Conservation (phyloP, 2,797 vertebrate species). For the Melanotaenia trifasciata region DNA sequence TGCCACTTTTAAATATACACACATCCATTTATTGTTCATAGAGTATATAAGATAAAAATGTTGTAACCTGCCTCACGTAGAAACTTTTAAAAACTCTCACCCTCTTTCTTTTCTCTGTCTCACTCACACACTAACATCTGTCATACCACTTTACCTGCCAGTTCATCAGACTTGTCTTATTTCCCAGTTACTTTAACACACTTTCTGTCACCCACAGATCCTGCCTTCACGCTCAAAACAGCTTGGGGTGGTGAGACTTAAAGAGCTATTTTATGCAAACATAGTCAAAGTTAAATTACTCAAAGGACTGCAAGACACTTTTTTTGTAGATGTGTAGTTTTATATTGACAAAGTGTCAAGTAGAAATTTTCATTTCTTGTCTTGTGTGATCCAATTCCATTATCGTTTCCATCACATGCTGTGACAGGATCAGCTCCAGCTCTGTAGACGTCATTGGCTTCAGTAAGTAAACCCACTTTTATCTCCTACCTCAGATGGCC, state of each 20-base stretch:
- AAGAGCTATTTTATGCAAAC: slow-evolving; percentile 53
- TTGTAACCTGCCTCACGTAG: not conserved
- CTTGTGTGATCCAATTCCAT: slow-evolving; percentile 12
- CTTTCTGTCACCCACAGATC: slow-evolving; percentile 1
- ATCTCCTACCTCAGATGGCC: slow-evolving; percentile 6
- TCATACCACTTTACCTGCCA: slow-evolving; percentile 24
- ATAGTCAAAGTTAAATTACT: slow-evolving; percentile 36
- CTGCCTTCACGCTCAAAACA: slow-evolving; percentile 27
- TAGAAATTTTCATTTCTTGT: slow-evolving; percentile 5
- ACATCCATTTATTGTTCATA: not conserved
- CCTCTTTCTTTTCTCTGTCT: not conserved
- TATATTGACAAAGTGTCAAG: not conserved
- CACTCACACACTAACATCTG: slow-evolving; percentile 4
- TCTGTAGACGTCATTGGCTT: slow-evolving; percentile 1
- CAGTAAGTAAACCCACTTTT: slow-evolving; percentile 14
- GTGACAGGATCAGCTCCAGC: slow-evolving; percentile 18
- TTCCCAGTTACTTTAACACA: slow-evolving; percentile 7
- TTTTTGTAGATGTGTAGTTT: not conserved
- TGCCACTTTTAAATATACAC: not conserved
- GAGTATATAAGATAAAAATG: not conserved
- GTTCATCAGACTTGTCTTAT: slow-evolving; percentile 32
- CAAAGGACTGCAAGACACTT: slow-evolving; percentile 1
- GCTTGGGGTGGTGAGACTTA: slow-evolving; percentile 25
- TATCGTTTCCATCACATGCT: slow-evolving; percentile 20
- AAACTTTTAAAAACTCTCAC: slow-evolving; percentile 5